Conservation (phyloP, 2,888 invertebrate species). For the Oscheius sp. region DNA sequence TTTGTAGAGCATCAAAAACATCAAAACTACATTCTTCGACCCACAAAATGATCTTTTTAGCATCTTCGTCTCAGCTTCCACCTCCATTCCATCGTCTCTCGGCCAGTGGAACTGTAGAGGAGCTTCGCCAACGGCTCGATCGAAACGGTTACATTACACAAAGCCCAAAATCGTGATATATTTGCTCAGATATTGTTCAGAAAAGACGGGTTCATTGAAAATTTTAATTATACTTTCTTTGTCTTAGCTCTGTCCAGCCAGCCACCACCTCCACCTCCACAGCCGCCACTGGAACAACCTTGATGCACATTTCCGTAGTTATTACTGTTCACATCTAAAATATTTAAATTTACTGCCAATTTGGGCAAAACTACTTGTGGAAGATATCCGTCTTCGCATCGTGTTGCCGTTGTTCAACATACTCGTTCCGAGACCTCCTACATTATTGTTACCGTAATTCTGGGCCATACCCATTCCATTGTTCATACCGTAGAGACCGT, state of each 20-base stretch:
- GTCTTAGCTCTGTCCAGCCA: constrained; percentile 30
- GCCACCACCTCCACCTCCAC: constrained; percentile 15
- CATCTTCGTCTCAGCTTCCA: constrained; percentile 41
- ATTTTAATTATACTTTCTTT: constrained; percentile 9
- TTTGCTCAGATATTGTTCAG: background rate
- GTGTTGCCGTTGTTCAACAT: constrained; percentile 39
- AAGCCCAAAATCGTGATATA: background rate
- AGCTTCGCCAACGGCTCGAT: constrained; percentile 67
- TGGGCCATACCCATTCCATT: constrained; percentile 14
- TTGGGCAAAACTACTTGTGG: background rate
- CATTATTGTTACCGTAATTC: background rate
- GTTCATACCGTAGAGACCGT: constrained; percentile 17
- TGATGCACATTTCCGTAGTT: constrained; percentile 16
- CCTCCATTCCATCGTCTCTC: constrained; percentile 43
- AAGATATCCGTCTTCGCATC: constrained; percentile 30
- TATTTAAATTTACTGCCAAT: background rate
- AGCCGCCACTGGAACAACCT: constrained; percentile 33
- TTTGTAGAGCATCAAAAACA: no score
- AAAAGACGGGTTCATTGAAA: constrained; percentile 18
- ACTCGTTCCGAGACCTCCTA: constrained; percentile 14
- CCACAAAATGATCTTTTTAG: background rate
- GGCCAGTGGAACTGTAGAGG: constrained; percentile 64
- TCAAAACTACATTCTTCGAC: background rate
- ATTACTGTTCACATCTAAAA: background rate
- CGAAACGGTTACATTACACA: constrained; percentile 68